Percentiles rank a stretch among this genome's conserved stretches.
phyloP scores from a whole-genome alignment of 37 sponge, comb jelly and placozoan species.

The Hexactinellida sp. region DNA sequence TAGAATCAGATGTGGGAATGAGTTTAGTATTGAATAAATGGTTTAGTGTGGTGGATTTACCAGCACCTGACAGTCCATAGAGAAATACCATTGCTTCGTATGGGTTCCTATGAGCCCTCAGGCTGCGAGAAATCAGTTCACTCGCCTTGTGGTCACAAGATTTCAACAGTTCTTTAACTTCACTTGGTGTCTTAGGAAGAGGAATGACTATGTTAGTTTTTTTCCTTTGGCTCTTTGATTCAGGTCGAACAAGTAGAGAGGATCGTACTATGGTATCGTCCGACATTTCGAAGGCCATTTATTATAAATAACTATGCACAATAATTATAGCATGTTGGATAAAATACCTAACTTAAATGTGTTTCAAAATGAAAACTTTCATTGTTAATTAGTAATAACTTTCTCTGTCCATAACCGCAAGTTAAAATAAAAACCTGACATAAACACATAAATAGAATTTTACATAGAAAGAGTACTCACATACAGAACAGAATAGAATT shows the following conservation, averaged over 20 bases:
- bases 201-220: neutral
- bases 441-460: too few species aligned
- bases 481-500: too few species aligned
- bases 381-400: too few species aligned
- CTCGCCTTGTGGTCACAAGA: neutral
- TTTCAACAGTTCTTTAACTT: neutral
- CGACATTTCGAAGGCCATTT: too few species aligned
- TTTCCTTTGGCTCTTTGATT: too few species aligned
- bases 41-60: slow-evolving; percentile 1
- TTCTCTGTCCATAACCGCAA: too few species aligned
- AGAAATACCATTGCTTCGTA: slow-evolving; percentile 12
- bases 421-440: too few species aligned
- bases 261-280: too few species aligned
- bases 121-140: neutral
- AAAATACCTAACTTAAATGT: neutral
- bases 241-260: too few species aligned
- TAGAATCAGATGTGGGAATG: neutral
- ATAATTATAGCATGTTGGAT: neutral
- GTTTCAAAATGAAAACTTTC: too few species aligned
- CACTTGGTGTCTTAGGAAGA: neutral
- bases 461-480: too few species aligned
- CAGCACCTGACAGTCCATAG: neutral
- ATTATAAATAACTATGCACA: too few species aligned
- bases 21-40: slow-evolving; percentile 2
- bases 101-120: neutral